Percentiles rank a stretch among this genome's conserved stretches.
Evolutionary conservation across 1,140 invertebrate species (phyloP).

Genomic region (Hylaeus anthracinus): DNA sequence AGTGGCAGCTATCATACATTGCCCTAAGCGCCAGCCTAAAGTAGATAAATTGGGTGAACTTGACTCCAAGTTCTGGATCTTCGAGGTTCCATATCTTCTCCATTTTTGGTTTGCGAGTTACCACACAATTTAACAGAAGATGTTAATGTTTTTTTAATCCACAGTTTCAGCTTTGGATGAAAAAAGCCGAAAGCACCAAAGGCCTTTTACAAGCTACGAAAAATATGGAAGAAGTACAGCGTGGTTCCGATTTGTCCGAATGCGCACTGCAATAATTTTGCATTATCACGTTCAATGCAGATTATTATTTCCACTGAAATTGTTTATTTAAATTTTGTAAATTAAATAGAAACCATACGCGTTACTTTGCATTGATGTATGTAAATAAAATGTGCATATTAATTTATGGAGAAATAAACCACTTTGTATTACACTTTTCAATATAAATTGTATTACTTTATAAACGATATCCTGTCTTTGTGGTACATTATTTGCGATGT

Average conservation of each 20-base stretch:
- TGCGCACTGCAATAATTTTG: constrained; percentile 72
- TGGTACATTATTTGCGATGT: not conserved
- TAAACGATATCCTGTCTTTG: not conserved
- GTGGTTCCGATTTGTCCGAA: constrained; percentile 60
- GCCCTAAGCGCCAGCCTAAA: too few species aligned
- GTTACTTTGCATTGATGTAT: not conserved
- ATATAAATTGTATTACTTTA: constrained; percentile 15
- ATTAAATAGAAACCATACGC: not conserved
- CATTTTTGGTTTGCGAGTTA: too few species aligned
- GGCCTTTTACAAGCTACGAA: constrained; percentile 77
- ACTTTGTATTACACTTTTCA: constrained; percentile 28
- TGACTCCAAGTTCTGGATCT: too few species aligned
- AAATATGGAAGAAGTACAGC: constrained; percentile 64
- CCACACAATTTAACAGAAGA: too few species aligned
- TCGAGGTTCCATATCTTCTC: too few species aligned
- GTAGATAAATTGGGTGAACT: too few species aligned
- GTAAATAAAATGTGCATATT: constrained; percentile 7
- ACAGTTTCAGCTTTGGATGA: constrained; percentile 82
- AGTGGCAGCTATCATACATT: too few species aligned
- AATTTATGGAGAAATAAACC: constrained; percentile 25
- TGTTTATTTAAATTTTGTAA: not conserved
- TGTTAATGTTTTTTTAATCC: not conserved
- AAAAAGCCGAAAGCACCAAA: constrained; percentile 83
- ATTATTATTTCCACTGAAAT: not conserved
- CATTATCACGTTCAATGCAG: not conserved